Percentiles rank a stretch among this genome's conserved stretches.
These are phyloP conservation scores for Vipera ursinii DNA, from an alignment of 2,797 vertebrate genomes.

Conservation along the genomic window DNA sequence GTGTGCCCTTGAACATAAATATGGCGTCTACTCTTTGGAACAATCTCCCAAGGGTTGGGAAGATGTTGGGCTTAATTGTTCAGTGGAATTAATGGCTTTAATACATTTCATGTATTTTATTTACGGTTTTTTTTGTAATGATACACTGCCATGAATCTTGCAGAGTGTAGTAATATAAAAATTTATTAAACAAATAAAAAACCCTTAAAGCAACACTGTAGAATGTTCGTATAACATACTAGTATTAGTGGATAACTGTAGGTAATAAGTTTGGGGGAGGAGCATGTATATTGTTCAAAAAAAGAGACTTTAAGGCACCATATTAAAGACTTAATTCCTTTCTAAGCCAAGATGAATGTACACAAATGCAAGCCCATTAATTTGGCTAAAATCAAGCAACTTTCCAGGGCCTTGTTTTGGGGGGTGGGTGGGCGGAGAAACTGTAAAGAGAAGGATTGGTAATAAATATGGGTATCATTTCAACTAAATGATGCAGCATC, in stretches of 20 bases:
- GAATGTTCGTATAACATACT: background rate
- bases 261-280: slow-evolving; percentile 21
- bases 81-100: background rate
- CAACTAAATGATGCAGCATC: slow-evolving; percentile 37
- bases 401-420: slow-evolving; percentile 5
- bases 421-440: slow-evolving; percentile 2
- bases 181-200: background rate
- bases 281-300: slow-evolving; percentile 31
- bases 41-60: background rate
- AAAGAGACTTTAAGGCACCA: slow-evolving; percentile 46
- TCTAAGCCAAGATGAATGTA: slow-evolving; percentile 29
- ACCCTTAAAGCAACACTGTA: background rate
- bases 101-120: background rate
- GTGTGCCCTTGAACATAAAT: background rate
- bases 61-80: background rate
- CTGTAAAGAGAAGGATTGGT: slow-evolving; percentile 24
- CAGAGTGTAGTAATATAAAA: background rate
- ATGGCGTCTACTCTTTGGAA: background rate
- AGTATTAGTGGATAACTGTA: slow-evolving; percentile 14
- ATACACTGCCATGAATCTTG: background rate
- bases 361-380: slow-evolving; percentile 28
- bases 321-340: slow-evolving; percentile 33
- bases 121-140: background rate
- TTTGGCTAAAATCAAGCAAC: slow-evolving; percentile 50
- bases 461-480: slow-evolving; percentile 51